Evolutionary conservation across 2,888 invertebrate genomes (phyloP).

Genomic region (Pocota personata): DNA sequence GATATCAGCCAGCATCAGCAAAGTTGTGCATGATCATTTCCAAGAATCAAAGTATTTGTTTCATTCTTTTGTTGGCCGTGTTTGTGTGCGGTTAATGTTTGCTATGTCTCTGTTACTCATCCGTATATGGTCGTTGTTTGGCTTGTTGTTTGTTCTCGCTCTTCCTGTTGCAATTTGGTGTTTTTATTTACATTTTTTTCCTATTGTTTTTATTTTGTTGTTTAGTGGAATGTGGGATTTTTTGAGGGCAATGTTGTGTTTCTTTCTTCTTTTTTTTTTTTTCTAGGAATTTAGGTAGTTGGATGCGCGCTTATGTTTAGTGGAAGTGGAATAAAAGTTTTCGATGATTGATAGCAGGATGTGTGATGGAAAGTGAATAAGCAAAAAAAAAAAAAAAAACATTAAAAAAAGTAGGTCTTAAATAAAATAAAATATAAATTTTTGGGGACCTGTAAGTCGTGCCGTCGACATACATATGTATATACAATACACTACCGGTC

Average conservation of each 20-base stretch:
- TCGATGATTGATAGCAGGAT: constrained; percentile 1
- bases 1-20: constrained; percentile 14
- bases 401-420: too few relatives aligned
- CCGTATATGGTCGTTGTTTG: neutral
- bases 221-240: constrained; percentile 39
- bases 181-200: constrained; percentile 55
- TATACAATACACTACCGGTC: too few relatives aligned
- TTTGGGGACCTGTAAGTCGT: too few relatives aligned
- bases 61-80: neutral
- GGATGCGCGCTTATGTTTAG: neutral
- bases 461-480: too few relatives aligned
- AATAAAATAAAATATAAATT: too few relatives aligned
- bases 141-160: neutral
- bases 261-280: neutral
- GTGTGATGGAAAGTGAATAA: neutral
- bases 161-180: constrained; percentile 33
- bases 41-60: constrained; percentile 3
- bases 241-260: constrained; percentile 14
- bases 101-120: constrained; percentile 12
- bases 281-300: neutral
- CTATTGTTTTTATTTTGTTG: constrained; percentile 1
- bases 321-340: neutral
- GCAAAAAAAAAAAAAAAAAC: neutral
- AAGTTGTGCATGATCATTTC: constrained; percentile 33
- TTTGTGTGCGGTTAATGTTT: neutral